Conservation (phyloP, 2,888 invertebrate genomes). For the Autographa gamma region DNA sequence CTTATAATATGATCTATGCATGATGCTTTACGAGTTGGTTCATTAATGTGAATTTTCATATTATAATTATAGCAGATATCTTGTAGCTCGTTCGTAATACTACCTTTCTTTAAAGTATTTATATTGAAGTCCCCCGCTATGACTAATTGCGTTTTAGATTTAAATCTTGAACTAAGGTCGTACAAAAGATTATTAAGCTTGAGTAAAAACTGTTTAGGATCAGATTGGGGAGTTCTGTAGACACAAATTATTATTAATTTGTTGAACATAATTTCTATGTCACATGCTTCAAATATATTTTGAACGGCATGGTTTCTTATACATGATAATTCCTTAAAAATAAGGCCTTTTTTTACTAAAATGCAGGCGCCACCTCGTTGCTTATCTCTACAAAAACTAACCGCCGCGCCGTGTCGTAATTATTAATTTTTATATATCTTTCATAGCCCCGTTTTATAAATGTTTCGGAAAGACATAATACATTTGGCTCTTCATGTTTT, state of each 20-base stretch:
- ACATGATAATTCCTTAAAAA: conserved; percentile 11
- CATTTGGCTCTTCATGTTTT: conserved; percentile 6
- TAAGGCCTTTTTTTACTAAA: conserved; percentile 16
- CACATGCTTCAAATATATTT: conserved; percentile 25
- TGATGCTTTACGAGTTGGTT: conserved; percentile 7
- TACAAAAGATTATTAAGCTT: conserved; percentile 8
- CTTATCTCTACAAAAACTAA: conserved; percentile 19
- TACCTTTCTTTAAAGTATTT: not conserved
- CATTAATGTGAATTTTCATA: conserved; percentile 10
- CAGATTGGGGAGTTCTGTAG: conserved; percentile 15
- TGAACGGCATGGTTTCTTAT: conserved; percentile 14
- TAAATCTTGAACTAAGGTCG: not conserved
- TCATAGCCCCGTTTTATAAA: conserved; percentile 15
- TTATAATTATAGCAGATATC: conserved; percentile 1
- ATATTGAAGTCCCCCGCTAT: conserved; percentile 11
- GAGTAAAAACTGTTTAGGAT: conserved; percentile 10
- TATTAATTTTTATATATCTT: conserved; percentile 7
- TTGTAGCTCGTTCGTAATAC: not conserved
- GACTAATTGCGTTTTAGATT: conserved; percentile 11
- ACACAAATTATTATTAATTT: conserved; percentile 13
- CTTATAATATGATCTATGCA: conserved; percentile 17
- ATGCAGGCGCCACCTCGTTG: conserved; percentile 23
- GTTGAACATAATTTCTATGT: conserved; percentile 6
- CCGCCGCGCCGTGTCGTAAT: conserved; percentile 11
- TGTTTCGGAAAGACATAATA: conserved; percentile 17